A percentile compares a stretch with the other conserved stretches of the same genome.
Evolutionary conservation across 2,113 vertebrate genomes (phyloP).

Genomic region (Odobenus rosmarus): DNA sequence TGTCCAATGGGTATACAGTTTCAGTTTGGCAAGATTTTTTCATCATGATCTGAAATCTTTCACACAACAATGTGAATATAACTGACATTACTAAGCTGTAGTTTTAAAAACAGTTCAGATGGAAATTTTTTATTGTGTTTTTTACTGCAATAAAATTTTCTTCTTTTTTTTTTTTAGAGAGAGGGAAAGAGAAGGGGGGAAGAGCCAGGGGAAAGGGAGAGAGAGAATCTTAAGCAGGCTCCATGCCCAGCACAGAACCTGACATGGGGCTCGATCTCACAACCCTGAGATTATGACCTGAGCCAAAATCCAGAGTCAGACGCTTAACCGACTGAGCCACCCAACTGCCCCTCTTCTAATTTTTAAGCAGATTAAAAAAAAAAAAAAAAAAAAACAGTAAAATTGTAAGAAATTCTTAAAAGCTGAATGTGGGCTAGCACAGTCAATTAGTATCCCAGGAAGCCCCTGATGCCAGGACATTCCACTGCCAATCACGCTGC

Average conservation of each 20-base stretch:
- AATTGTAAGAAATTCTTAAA: slow-evolving; percentile 1
- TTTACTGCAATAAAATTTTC: not conserved
- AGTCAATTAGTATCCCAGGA: not conserved
- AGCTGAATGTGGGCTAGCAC: not conserved
- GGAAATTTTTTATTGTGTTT: not conserved
- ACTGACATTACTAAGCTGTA: not conserved
- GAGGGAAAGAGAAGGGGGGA: not conserved
- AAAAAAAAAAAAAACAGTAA: not conserved
- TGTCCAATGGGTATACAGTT: not conserved
- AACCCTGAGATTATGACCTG: not conserved
- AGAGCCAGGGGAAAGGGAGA: not conserved
- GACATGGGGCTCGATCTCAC: not conserved
- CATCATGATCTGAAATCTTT: not conserved
- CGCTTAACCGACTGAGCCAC: too few relatives aligned
- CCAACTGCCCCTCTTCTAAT: not conserved
- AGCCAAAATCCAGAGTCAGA: not conserved
- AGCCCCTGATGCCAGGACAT: not conserved
- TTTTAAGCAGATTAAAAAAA: not conserved
- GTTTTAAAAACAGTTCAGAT: not conserved
- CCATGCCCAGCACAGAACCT: not conserved
- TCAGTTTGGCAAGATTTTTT: not conserved
- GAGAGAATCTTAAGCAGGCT: not conserved
- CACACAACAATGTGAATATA: not conserved
- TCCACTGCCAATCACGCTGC: not conserved
- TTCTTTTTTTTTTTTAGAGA: not conserved